A percentile compares a stretch with the other conserved stretches of the same genome.
phyloP scores from a whole-genome alignment of 2,113 vertebrate species.

The Gopherus flavomarginatus region DNA sequence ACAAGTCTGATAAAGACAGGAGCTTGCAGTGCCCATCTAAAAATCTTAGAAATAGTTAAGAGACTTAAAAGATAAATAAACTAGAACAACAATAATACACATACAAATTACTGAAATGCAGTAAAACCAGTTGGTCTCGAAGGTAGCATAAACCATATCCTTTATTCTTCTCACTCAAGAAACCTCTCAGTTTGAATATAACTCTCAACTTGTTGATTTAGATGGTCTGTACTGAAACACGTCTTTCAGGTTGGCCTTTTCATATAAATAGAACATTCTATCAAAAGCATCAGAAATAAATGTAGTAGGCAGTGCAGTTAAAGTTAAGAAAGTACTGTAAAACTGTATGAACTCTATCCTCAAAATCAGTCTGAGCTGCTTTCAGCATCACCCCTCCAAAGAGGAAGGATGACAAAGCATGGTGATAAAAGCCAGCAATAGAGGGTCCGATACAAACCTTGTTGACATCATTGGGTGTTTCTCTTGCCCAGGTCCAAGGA shows the following conservation, averaged over 20 bases:
- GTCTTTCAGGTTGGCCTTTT: neutral
- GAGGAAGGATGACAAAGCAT: neutral
- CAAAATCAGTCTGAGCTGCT: neutral
- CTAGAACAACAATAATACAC: neutral
- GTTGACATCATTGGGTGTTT: rapidly evolving
- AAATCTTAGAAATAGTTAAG: neutral
- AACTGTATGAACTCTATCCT: neutral
- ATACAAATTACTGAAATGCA: neutral
- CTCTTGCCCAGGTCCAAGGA: neutral
- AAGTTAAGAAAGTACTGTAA: neutral
- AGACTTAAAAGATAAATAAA: neutral
- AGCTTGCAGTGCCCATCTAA: neutral
- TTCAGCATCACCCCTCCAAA: neutral
- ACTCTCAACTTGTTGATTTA: neutral
- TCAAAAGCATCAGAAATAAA: rapidly evolving
- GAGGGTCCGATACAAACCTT: neutral
- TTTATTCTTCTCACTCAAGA: rapidly evolving
- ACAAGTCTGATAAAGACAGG: neutral
- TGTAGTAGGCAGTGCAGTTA: neutral
- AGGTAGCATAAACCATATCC: neutral
- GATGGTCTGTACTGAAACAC: neutral
- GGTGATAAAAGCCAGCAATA: neutral
- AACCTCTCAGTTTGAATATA: neutral
- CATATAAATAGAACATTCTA: neutral
- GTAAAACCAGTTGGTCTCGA: neutral